Conservation (phyloP, 30 jellyfish, hydroid and myxozoan species). For the Cassiopea xamachana region DNA sequence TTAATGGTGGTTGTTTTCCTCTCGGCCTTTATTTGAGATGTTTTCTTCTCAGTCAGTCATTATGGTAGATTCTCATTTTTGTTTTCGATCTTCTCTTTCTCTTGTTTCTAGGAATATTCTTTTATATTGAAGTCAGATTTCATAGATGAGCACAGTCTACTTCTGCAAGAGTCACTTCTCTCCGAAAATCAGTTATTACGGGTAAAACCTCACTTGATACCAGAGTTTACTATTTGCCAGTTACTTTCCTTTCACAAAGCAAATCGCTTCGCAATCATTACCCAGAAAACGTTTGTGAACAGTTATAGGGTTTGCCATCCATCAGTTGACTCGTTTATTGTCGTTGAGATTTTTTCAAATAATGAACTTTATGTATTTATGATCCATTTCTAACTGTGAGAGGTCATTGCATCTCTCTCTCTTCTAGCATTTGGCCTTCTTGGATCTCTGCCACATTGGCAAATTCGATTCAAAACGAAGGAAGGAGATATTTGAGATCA, state of each 20-base stretch:
- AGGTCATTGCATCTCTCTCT: background rate
- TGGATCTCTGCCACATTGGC: constrained; percentile 56
- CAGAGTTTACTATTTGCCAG: background rate
- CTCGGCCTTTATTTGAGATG: no score
- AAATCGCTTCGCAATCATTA: no score
- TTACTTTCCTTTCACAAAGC: background rate
- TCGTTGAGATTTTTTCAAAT: no score
- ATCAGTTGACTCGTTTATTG: no score
- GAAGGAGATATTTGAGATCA: constrained; percentile 35
- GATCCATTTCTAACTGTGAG: no score
- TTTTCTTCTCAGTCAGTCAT: no score
- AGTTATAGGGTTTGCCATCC: no score
- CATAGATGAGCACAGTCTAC: constrained; percentile 50
- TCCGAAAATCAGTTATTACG: constrained; percentile 34
- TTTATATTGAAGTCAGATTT: constrained; percentile 51
- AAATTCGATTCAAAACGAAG: constrained; percentile 45
- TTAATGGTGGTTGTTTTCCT: no score
- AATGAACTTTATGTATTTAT: no score
- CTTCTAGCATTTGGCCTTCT: constrained; percentile 51
- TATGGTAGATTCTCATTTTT: background rate
- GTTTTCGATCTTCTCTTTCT: background rate
- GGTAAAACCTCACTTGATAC: constrained; percentile 1
- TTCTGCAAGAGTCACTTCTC: constrained; percentile 37
- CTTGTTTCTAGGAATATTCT: constrained; percentile 38
- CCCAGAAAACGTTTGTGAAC: no score